Percentiles rank a stretch among this genome's conserved stretches.
phyloP scores from a whole-genome alignment of 2,888 invertebrate species.

The Cryptocephalus primarius region DNA sequence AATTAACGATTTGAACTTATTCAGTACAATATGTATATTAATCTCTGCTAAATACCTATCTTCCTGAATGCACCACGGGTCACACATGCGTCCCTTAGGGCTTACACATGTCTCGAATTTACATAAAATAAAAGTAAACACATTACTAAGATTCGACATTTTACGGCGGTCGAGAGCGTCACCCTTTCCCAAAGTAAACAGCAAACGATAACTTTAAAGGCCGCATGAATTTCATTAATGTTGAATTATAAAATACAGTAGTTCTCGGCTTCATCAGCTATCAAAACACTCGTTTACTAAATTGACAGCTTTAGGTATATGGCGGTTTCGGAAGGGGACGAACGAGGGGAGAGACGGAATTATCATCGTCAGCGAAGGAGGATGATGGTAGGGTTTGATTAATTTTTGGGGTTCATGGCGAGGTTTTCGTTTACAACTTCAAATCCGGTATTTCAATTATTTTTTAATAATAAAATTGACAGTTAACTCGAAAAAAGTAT shows the following conservation, averaged over 20 bases:
- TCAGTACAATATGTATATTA: too few species aligned
- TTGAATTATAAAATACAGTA: slow-evolving; percentile 8
- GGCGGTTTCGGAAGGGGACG: slow-evolving; percentile 14
- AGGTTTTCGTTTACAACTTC: too few species aligned
- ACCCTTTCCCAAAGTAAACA: slow-evolving; percentile 4
- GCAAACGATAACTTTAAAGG: slow-evolving; percentile 2
- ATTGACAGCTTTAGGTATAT: neutral
- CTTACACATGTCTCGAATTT: slow-evolving; percentile 2
- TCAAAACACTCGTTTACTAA: slow-evolving; percentile 13
- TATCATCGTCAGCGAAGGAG: too few species aligned
- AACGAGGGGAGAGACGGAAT: slow-evolving; percentile 2
- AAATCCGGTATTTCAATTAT: too few species aligned
- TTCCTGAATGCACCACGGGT: too few species aligned
- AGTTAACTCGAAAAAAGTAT: too few species aligned
- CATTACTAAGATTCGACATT: slow-evolving; percentile 3
- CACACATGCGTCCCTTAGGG: too few species aligned
- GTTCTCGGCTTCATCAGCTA: slow-evolving; percentile 15
- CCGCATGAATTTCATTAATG: slow-evolving; percentile 11
- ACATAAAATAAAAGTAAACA: slow-evolving; percentile 6
- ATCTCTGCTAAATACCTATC: too few species aligned
- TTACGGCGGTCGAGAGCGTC: slow-evolving; percentile 2
- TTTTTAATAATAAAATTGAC: too few species aligned
- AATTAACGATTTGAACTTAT: too few species aligned
- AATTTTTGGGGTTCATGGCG: too few species aligned
- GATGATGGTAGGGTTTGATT: too few species aligned